phyloP scores from a whole-genome alignment of 1,140 invertebrate genomes.

The Polypedilum pembai region DNA sequence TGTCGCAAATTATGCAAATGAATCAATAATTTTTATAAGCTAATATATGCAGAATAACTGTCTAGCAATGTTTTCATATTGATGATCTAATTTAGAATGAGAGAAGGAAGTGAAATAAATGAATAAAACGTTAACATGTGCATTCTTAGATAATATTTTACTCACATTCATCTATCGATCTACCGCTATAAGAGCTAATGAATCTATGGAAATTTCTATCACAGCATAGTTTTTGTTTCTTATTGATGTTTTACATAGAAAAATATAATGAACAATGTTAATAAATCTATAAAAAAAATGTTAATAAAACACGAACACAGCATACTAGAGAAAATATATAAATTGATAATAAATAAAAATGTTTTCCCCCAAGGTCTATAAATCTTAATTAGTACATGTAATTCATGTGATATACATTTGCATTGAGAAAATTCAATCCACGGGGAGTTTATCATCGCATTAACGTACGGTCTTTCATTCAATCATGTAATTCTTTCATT shows the following conservation, averaged over 20 bases:
- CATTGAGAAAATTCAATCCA: not conserved
- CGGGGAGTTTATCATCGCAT: not conserved
- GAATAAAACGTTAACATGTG: not conserved
- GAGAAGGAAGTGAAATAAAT: not conserved
- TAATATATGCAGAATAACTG: not conserved
- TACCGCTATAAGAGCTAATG: not conserved
- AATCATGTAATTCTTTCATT: not conserved
- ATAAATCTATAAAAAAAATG: not conserved
- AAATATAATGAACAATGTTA: not conserved
- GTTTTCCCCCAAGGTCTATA: not conserved
- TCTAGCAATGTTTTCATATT: not conserved
- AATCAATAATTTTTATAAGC: not conserved
- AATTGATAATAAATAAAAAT: not conserved
- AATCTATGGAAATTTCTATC: not conserved
- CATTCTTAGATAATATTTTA: not conserved
- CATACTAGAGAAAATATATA: not conserved
- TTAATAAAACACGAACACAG: not conserved
- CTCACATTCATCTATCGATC: not conserved
- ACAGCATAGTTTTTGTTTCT: not conserved
- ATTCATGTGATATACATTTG: slow-evolving; percentile 13
- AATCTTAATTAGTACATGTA: slow-evolving; percentile 14
- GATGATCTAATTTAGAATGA: slow-evolving; percentile 14
- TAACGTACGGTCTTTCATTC: not conserved
- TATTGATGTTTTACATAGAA: too few relatives aligned
- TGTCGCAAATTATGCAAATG: slow-evolving; percentile 6